Conservation (phyloP, 2,797 vertebrate genomes). For the Malurus leucopterus region DNA sequence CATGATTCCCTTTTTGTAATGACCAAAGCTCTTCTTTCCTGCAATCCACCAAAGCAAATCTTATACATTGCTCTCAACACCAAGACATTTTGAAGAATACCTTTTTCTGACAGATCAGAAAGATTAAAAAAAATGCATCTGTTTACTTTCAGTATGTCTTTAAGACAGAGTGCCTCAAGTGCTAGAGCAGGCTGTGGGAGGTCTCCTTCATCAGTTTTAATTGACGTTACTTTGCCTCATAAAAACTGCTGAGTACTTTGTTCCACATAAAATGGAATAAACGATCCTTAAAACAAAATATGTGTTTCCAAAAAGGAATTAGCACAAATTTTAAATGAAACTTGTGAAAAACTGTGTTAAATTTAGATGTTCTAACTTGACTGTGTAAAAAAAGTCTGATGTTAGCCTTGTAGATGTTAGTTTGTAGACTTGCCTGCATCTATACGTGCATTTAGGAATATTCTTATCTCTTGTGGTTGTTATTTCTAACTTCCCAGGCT, state of each 20-base stretch:
- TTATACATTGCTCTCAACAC: not conserved
- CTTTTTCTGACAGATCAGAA: not conserved
- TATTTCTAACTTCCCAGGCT: not conserved
- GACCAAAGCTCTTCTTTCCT: not conserved
- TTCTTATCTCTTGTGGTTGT: not conserved
- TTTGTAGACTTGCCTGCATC: not conserved
- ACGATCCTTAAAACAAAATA: not conserved
- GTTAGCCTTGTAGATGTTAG: not conserved
- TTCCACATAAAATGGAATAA: not conserved
- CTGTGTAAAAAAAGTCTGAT: not conserved
- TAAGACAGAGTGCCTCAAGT: not conserved
- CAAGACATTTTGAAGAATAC: not conserved
- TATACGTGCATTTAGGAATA: not conserved
- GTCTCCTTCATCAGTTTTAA: not conserved
- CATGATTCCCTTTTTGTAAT: accelerated
- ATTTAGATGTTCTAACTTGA: not conserved
- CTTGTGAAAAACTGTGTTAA: not conserved
- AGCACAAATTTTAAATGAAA: not conserved
- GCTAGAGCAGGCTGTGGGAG: not conserved
- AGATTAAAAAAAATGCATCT: not conserved
- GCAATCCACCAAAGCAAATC: not conserved
- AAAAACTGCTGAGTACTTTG: not conserved
- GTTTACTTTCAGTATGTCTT: not conserved
- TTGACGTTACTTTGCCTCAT: not conserved
- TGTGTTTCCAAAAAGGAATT: not conserved